A percentile compares a stretch with the other conserved stretches of the same genome.
phyloP scores from a whole-genome alignment of 2,113 vertebrate species.

The Calidris pugnax region DNA sequence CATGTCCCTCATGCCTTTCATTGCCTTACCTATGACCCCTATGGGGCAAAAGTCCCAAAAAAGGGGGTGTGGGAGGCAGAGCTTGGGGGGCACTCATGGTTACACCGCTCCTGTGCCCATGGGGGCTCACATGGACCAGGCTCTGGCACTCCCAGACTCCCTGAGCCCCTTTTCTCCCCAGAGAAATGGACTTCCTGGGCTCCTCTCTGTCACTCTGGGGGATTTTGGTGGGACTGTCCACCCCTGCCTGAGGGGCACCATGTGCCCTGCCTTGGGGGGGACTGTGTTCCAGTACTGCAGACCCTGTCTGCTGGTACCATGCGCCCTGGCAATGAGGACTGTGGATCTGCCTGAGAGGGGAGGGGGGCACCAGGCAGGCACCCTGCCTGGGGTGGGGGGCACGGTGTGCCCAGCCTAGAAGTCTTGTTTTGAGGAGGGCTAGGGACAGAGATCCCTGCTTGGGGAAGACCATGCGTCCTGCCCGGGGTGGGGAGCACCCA shows the following conservation, averaged over 20 bases:
- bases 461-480: too few species aligned
- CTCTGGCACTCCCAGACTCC: neutral
- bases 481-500: too few species aligned
- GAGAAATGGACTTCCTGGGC: neutral
- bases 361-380: neutral
- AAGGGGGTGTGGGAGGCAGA: neutral
- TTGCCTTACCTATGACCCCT: neutral
- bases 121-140: neutral
- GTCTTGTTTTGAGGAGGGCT: too few species aligned
- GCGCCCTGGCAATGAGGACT: too few species aligned
- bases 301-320: neutral
- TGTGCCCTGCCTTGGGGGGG: neutral
- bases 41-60: neutral
- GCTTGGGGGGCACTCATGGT: rapidly evolving
- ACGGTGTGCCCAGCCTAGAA: too few species aligned
- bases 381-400: too few species aligned
- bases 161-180: neutral
- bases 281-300: neutral
- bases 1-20: too few species aligned
- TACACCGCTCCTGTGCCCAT: rapidly evolving
- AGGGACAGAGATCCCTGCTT: too few species aligned
- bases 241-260: neutral
- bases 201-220: rapidly evolving
- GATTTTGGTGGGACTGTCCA: neutral
- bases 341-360: neutral